These are phyloP conservation scores for Myotis lucifugus DNA, from an alignment of 2,113 vertebrate species.

Conservation along the genomic window DNA sequence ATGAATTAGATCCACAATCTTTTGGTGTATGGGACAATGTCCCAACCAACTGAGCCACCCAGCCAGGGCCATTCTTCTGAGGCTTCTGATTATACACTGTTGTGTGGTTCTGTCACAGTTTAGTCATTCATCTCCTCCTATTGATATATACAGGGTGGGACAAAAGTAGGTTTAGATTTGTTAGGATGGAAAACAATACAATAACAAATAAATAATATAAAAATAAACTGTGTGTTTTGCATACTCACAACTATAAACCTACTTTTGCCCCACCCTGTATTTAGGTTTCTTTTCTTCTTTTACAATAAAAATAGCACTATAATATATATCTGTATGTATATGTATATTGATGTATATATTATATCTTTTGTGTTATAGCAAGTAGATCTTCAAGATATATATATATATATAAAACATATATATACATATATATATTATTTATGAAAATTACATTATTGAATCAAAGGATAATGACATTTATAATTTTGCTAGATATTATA, in stretches of 20 bases:
- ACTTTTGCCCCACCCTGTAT: neutral
- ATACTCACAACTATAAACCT: neutral
- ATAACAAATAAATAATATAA: neutral
- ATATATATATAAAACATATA: neutral
- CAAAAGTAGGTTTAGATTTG: neutral
- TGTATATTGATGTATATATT: neutral
- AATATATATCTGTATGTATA: neutral
- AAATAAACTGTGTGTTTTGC: neutral
- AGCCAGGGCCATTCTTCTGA: neutral
- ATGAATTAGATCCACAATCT: too few relatives aligned
- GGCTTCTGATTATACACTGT: neutral
- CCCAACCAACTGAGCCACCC: too few relatives aligned
- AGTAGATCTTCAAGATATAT: neutral
- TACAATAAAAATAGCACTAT: neutral
- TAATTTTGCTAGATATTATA: neutral
- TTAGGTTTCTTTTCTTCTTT: neutral
- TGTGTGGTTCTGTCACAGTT: neutral
- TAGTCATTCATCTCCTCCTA: neutral
- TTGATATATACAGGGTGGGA: neutral
- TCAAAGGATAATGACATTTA: neutral
- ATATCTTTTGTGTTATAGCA: neutral
- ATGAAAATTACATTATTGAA: neutral
- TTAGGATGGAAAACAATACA: neutral
- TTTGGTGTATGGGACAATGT: too few relatives aligned
- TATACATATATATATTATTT: neutral